phyloP scores from a whole-genome alignment of 2,797 vertebrate genomes.

The Buphagus erythrorhynchus region DNA sequence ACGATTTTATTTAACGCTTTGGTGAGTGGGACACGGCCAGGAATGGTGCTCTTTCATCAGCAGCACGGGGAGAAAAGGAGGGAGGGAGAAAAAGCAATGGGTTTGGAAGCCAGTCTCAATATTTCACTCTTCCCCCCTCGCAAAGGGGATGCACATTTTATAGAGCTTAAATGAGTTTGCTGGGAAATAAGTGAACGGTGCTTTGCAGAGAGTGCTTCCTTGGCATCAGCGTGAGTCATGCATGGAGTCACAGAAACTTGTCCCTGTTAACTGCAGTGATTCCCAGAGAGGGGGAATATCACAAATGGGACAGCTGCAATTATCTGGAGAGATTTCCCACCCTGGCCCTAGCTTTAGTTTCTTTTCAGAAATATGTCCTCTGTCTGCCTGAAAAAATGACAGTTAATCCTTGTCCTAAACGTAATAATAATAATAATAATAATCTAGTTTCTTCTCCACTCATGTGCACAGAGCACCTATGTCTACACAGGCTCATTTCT shows the following conservation, averaged over 20 bases:
- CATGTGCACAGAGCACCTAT: not conserved
- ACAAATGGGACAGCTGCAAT: not conserved
- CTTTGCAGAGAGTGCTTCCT: not conserved
- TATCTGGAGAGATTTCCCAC: not conserved
- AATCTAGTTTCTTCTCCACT: not conserved
- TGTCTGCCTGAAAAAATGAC: not conserved
- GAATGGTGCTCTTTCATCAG: not conserved
- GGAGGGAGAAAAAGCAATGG: not conserved
- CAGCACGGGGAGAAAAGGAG: not conserved
- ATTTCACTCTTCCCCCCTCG: not conserved
- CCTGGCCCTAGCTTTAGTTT: rapidly evolving
- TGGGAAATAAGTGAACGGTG: not conserved
- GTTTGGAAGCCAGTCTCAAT: not conserved
- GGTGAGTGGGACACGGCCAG: not conserved
- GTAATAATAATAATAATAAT: not conserved
- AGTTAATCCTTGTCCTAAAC: not conserved
- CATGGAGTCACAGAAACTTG: not conserved
- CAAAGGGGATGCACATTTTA: not conserved
- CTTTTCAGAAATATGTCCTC: not conserved
- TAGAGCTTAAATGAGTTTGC: not conserved
- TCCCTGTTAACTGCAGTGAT: not conserved
- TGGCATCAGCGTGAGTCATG: not conserved
- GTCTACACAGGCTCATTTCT: not conserved
- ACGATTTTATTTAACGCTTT: not conserved
- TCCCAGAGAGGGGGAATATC: not conserved